These are phyloP conservation scores for Linyphia triangularis DNA, from an alignment of 2,888 invertebrate genomes.

Conservation along the genomic window DNA sequence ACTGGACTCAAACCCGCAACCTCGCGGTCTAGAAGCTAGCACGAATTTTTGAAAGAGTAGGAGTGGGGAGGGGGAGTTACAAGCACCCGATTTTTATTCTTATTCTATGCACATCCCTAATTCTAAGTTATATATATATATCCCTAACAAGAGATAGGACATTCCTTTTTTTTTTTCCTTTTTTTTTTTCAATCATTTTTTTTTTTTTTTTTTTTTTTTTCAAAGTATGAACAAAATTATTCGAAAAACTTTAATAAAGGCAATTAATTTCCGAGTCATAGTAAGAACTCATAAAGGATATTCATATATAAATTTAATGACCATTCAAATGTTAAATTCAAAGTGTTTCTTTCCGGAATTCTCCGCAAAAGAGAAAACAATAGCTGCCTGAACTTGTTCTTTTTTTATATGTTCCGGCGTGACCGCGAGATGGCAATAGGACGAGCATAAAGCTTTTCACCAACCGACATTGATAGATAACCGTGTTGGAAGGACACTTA, in stretches of 20 bases:
- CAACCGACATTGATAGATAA: conserved; percentile 56
- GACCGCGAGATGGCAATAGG: background rate
- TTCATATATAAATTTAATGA: background rate
- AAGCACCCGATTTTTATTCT: too few species aligned
- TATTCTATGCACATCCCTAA: too few species aligned
- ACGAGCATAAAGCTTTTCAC: background rate
- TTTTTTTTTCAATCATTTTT: too few species aligned
- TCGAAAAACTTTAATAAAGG: background rate
- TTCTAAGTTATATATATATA: too few species aligned
- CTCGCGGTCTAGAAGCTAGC: too few species aligned
- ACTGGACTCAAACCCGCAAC: too few species aligned
- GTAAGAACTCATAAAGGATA: background rate
- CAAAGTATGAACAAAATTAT: background rate
- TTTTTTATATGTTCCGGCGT: background rate
- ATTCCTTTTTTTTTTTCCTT: too few species aligned
- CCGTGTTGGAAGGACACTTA: conserved; percentile 46
- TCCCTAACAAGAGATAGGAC: too few species aligned
- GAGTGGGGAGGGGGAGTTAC: too few species aligned
- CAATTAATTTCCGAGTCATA: background rate
- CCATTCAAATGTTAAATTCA: background rate
- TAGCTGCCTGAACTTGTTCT: background rate
- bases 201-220: too few species aligned
- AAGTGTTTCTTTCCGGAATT: background rate
- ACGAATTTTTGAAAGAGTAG: too few species aligned
- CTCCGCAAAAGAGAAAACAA: background rate